These are phyloP conservation scores for Hetaerina americana DNA, from an alignment of 1,140 invertebrate genomes.

Conservation along the genomic window DNA sequence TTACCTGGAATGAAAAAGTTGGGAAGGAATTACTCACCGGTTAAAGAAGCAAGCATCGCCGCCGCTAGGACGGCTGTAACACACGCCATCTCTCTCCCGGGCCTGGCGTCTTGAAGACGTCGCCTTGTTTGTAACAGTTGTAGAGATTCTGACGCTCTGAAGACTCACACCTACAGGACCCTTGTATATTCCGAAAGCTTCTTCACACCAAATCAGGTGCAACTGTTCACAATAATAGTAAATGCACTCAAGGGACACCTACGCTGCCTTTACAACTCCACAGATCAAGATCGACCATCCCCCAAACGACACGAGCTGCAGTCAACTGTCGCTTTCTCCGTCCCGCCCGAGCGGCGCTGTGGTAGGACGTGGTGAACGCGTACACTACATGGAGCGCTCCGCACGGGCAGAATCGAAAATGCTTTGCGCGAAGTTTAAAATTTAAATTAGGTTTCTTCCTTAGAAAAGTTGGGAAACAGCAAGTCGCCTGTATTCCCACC, in stretches of 20 bases:
- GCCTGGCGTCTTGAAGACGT: not conserved
- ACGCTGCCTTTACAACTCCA: not conserved
- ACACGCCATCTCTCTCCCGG: not conserved
- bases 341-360: not conserved
- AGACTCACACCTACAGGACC: too few species aligned
- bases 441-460: too few species aligned
- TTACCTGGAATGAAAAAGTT: too few species aligned
- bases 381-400: not conserved
- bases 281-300: not conserved
- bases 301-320: not conserved
- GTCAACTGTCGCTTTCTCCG: not conserved
- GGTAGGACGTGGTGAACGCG: not conserved
- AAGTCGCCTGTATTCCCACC: too few species aligned
- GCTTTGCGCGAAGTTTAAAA: too few species aligned
- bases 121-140: not conserved
- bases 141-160: not conserved
- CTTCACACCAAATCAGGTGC: too few species aligned
- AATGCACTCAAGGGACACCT: too few species aligned
- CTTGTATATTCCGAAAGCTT: too few species aligned
- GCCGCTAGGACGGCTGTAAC: not conserved
- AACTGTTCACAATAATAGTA: too few species aligned
- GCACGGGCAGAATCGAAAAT: too few species aligned
- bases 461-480: too few species aligned
- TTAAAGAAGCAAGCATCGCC: not conserved
- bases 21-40: not conserved